Evolutionary conservation across 1,140 invertebrate species (phyloP), one percentile per base, ranked within the genome.

Genomic region (Lordiphosa collinella): DNA sequence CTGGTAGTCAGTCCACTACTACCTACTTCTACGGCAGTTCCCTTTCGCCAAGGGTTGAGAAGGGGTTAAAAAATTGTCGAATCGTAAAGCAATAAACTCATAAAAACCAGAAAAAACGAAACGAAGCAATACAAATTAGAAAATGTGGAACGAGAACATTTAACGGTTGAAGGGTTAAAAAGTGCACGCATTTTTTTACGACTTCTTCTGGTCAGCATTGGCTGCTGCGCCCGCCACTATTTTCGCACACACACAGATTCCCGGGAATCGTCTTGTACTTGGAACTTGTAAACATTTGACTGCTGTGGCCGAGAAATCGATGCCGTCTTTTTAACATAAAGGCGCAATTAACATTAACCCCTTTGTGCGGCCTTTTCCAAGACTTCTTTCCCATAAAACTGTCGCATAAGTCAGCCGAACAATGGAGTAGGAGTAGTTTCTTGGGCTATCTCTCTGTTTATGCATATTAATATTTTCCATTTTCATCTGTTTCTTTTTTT

Each of bases 331-430:
- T 71, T 78, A 84, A 72, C 72, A 84, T 82, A 82, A 82, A 82
- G 71, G 63, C 46, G 59, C 78, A 82, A 84, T 82, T 84, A 82
- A 68, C 76, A 63, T 82, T 82, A 82, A 82, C 76, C 76, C 76
- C 58, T 82, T 82, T 74, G 75, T 82, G 58, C 53, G 36, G 38
- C 41, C 35, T 58, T 63, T 48, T 53, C 53, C 38, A 64, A 64
- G 56, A 66, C 14, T 22, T 35, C 9, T n/a, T 69, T 56, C 66
- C 66, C 58, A 80, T 80, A 82, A 82, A 82, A 82, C 72, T 84
- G 78, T 82, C 78, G 78, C 78, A 82, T 82, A 82, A 78, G 72
- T 82, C 65, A 82, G 51, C 48, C 48, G 52, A 60, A 68, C 41
- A 44, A 44, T 44, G 41, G 41, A 44, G 29, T 25, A 44, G 29